Evolutionary conservation across 2,888 invertebrate species (phyloP).

Genomic region (Busseola fusca): DNA sequence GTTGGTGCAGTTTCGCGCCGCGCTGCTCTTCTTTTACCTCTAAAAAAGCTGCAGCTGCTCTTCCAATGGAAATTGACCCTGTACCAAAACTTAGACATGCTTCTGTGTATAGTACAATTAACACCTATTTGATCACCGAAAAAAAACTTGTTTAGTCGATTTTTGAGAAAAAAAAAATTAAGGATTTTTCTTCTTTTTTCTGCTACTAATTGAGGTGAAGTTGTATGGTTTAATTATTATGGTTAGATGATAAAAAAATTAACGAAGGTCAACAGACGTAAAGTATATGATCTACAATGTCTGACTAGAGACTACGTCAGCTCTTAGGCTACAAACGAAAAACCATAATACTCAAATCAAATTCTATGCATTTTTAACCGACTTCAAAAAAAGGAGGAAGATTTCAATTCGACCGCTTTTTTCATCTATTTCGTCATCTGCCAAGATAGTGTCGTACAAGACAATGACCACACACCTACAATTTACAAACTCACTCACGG

Average conservation of each 20-base stretch:
- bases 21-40: too few relatives aligned
- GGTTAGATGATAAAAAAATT: too few relatives aligned
- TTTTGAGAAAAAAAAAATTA: too few relatives aligned
- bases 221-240: too few relatives aligned
- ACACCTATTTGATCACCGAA: background rate
- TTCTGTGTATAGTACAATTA: background rate
- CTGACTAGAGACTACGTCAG: background rate
- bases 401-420: too few relatives aligned
- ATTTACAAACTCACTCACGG: constrained; percentile 32
- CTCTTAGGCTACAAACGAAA: background rate
- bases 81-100: background rate
- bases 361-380: too few relatives aligned
- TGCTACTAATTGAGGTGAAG: too few relatives aligned
- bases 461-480: constrained; percentile 25
- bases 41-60: too few relatives aligned
- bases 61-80: too few relatives aligned
- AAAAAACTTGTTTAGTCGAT: background rate
- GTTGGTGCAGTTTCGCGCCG: too few relatives aligned
- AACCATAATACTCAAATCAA: background rate
- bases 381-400: too few relatives aligned
- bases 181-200: background rate
- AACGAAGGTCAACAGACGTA: background rate
- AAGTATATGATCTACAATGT: background rate
- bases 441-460: background rate
- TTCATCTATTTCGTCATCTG: background rate